These are phyloP conservation scores for Troides aeacus DNA, from an alignment of 2,888 invertebrate species.

Conservation along the genomic window DNA sequence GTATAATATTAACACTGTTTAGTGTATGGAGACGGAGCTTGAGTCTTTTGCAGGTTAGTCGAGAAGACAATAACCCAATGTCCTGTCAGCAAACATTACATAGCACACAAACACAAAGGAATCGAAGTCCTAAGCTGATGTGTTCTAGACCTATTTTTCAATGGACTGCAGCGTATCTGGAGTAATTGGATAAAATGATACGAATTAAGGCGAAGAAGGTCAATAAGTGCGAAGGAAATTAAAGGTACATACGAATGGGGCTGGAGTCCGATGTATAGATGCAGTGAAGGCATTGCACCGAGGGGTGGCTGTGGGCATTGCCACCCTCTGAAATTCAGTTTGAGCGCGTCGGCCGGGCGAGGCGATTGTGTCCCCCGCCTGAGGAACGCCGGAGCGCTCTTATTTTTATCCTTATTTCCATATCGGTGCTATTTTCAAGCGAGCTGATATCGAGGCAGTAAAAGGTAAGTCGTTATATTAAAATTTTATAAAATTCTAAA, in stretches of 20 bases:
- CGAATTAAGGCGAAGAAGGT: slow-evolving; percentile 26
- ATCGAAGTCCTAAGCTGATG: not conserved
- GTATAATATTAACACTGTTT: not conserved
- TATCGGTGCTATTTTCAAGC: not conserved
- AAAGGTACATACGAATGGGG: slow-evolving; percentile 16
- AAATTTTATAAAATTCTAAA: not conserved
- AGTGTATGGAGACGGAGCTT: not conserved
- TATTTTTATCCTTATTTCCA: slow-evolving; percentile 10
- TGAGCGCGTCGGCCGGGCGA: slow-evolving; percentile 8
- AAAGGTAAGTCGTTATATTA: not conserved
- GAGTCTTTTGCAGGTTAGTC: slow-evolving; percentile 5
- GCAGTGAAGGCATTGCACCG: slow-evolving; percentile 23
- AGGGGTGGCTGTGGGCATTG: slow-evolving; percentile 20
- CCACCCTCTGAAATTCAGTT: slow-evolving; percentile 30
- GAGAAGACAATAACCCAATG: slow-evolving; percentile 17
- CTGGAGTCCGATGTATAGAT: slow-evolving; percentile 11
- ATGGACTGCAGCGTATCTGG: not conserved
- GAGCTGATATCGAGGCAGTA: not conserved
- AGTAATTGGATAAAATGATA: slow-evolving; percentile 28
- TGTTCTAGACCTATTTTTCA: slow-evolving; percentile 5
- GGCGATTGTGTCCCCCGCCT: slow-evolving; percentile 3
- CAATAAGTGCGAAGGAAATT: slow-evolving; percentile 25
- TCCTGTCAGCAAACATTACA: slow-evolving; percentile 12
- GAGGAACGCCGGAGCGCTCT: slow-evolving; percentile 4
- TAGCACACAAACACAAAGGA: not conserved